Evolutionary conservation across 1,140 invertebrate species (phyloP).

Genomic region (Lithobius niger): DNA sequence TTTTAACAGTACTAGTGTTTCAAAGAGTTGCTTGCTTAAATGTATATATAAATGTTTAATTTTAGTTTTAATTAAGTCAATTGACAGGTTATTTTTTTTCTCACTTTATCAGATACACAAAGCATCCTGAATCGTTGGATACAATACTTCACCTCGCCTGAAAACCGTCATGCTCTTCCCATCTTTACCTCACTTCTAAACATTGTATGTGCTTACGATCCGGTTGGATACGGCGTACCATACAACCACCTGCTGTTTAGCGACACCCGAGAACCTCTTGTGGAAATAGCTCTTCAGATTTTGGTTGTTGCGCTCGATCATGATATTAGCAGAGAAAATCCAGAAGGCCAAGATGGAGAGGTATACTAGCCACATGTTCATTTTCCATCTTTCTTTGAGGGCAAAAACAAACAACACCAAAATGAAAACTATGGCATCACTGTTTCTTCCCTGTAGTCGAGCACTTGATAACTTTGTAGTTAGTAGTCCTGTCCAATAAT

Average conservation of each 20-base stretch:
- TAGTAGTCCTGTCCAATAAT: too few species aligned
- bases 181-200: slow-evolving; percentile 97
- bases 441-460: too few species aligned
- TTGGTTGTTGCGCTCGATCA: slow-evolving; percentile 92
- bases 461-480: slow-evolving; percentile 28
- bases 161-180: slow-evolving; percentile 75
- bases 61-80: too few species aligned
- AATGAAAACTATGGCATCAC: too few species aligned
- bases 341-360: slow-evolving; percentile 31
- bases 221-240: slow-evolving; percentile 88
- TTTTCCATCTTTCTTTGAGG: slow-evolving; percentile 5
- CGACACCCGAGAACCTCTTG: slow-evolving; percentile 87
- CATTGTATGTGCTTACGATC: slow-evolving; percentile 93
- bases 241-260: slow-evolving; percentile 95
- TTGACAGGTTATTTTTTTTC: not conserved
- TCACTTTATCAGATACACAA: slow-evolving; percentile 31
- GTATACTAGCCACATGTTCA: slow-evolving; percentile 18
- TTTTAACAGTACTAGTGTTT: too few species aligned
- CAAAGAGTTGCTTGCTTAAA: too few species aligned
- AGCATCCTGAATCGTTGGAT: slow-evolving; percentile 38
- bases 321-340: slow-evolving; percentile 33
- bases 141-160: slow-evolving; percentile 36
- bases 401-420: too few species aligned
- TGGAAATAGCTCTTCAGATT: slow-evolving; percentile 89
- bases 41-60: too few species aligned